Percentiles rank a stretch among this genome's conserved stretches.
Conservation (phyloP, 2,888 invertebrate species). For the Meiosimyza decipiens region DNA sequence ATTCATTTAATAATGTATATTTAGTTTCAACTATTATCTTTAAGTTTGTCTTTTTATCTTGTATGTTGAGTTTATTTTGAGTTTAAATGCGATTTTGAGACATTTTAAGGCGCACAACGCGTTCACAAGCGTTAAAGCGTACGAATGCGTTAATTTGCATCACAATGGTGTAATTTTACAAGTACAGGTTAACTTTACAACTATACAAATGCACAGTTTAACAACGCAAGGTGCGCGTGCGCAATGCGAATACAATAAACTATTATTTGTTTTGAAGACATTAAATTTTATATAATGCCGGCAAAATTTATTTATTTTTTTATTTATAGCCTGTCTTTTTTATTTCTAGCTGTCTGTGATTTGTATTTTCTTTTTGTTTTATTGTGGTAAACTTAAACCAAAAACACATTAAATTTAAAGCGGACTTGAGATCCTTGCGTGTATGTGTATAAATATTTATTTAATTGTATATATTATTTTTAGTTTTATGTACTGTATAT, state of each 20-base stretch:
- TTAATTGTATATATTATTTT: neutral
- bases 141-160: constrained; percentile 4
- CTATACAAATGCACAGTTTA: too few species aligned
- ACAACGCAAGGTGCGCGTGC: neutral
- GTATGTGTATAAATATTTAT: neutral
- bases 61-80: neutral
- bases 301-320: neutral
- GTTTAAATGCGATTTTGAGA: neutral
- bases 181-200: too few species aligned
- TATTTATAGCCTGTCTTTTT: neutral
- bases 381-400: constrained; percentile 23
- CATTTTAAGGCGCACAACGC: neutral
- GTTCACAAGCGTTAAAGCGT: too few species aligned
- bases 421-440: too few species aligned
- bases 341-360: neutral
- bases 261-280: neutral
- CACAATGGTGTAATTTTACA: neutral
- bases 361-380: constrained; percentile 11
- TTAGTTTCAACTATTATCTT: neutral
- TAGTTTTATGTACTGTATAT: neutral
- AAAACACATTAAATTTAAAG: constrained; percentile 22
- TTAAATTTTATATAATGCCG: too few species aligned
- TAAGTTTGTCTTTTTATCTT: constrained; percentile 18
- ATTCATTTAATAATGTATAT: too few species aligned
- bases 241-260: neutral